Conservation (phyloP, 2,888 invertebrate species). For the Drosophila quinaria region DNA sequence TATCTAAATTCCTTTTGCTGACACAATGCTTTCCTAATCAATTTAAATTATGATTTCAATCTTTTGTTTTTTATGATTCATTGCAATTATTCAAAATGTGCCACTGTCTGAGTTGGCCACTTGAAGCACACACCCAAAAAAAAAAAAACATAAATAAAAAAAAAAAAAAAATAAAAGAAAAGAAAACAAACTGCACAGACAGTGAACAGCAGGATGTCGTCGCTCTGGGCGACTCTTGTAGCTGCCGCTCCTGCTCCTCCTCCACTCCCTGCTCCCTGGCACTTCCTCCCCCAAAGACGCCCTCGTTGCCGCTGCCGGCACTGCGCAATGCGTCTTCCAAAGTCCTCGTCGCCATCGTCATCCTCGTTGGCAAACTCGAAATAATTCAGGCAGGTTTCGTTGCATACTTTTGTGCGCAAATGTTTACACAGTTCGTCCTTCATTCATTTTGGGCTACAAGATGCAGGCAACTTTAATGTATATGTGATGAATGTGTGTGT, state of each 20-base stretch:
- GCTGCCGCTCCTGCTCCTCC: not conserved
- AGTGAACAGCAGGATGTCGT: conserved; percentile 36
- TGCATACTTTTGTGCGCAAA: conserved; percentile 81
- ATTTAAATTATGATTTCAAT: not conserved
- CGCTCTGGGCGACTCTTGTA: conserved; percentile 37
- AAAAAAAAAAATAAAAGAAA: not conserved
- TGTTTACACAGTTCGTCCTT: conserved; percentile 73
- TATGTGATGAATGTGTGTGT: conserved; percentile 7
- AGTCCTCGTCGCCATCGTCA: conserved; percentile 15
- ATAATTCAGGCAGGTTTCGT: conserved; percentile 75
- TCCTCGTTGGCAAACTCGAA: conserved; percentile 57
- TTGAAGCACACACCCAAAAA: conserved; percentile 39
- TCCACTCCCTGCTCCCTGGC: not conserved
- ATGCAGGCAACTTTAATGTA: conserved; percentile 45
- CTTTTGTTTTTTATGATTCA: conserved; percentile 11
- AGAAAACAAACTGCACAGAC: conserved; percentile 4
- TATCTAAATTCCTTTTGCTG: too few relatives aligned
- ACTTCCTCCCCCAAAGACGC: not conserved
- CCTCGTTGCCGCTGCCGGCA: conserved; percentile 11
- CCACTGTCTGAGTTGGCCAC: conserved; percentile 52
- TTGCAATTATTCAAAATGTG: not conserved
- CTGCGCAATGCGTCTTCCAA: conserved; percentile 50
- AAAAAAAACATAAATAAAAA: too few relatives aligned
- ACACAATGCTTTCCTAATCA: not conserved
- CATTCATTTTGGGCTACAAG: conserved; percentile 57